Percentiles rank a stretch among this genome's conserved stretches.
Evolutionary conservation across 2,797 vertebrate species (phyloP).

Genomic region (Alcedo atthis): DNA sequence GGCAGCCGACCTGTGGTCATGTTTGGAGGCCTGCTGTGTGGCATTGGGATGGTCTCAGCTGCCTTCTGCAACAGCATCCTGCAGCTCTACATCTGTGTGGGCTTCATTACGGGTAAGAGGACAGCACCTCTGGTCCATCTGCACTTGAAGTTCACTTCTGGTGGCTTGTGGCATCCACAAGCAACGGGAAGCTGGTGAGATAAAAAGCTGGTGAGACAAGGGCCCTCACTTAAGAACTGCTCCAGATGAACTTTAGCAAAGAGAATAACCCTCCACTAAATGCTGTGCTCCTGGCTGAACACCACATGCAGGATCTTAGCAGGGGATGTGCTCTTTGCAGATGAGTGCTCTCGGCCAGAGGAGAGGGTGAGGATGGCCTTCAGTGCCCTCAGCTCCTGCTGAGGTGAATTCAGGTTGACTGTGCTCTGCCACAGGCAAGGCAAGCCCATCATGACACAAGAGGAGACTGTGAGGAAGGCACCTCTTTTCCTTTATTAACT

Average conservation of each 20-base stretch:
- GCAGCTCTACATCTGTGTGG: constrained; percentile 84
- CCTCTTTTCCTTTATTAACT: neutral
- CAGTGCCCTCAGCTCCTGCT: neutral
- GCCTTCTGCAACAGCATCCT: constrained; percentile 84
- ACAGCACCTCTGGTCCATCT: neutral
- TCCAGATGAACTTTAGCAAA: neutral
- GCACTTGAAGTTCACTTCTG: fast-evolving
- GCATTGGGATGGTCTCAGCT: constrained; percentile 80
- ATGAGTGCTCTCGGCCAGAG: neutral
- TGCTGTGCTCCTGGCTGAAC: fast-evolving
- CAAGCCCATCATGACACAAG: neutral
- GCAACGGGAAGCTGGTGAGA: fast-evolving
- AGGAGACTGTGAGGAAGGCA: neutral
- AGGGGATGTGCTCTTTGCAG: neutral
- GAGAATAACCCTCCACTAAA: neutral
- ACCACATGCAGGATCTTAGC: fast-evolving
- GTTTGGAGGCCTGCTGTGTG: constrained; percentile 82
- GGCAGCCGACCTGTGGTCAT: constrained; percentile 86
- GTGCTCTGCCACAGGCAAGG: neutral
- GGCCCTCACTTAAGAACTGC: neutral
- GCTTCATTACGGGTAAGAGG: constrained; percentile 84
- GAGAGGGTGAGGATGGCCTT: neutral
- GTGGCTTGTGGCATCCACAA: fast-evolving
- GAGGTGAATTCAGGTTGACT: neutral
- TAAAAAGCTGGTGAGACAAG: neutral